Percentiles rank a stretch among this genome's conserved stretches.
phyloP scores from a whole-genome alignment of 2,113 vertebrate species.

The Circaetus cinerascens region DNA sequence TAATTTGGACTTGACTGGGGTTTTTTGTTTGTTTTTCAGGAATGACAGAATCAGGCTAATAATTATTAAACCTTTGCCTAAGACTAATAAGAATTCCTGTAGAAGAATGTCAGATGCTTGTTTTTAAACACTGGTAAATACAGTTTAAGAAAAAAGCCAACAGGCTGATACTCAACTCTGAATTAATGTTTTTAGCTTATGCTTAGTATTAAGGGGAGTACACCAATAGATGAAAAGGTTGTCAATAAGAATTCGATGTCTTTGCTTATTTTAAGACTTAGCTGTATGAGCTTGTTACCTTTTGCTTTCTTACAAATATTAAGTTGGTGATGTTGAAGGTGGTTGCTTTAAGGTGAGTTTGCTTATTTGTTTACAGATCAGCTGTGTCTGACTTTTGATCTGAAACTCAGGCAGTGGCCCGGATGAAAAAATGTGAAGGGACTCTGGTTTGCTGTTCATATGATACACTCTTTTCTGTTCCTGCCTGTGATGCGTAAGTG shows the following conservation, averaged over 20 bases:
- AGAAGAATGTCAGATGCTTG: not conserved
- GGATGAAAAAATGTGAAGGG: not conserved
- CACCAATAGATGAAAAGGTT: not conserved
- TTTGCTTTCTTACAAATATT: not conserved
- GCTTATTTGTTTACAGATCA: not conserved
- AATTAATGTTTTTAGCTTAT: not conserved
- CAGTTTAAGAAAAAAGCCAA: not conserved
- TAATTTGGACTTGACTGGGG: not conserved
- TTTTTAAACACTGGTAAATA: not conserved
- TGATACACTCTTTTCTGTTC: not conserved
- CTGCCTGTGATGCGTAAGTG: not conserved
- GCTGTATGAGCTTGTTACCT: not conserved
- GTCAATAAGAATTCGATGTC: not conserved
- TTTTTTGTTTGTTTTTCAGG: not conserved
- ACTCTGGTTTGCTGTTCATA: accelerated
- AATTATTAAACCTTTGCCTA: not conserved
- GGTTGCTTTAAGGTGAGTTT: not conserved
- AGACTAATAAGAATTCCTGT: not conserved
- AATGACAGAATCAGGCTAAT: not conserved
- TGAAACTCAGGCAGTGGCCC: not conserved
- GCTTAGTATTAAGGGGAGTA: not conserved
- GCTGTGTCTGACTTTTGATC: not conserved
- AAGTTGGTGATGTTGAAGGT: not conserved
- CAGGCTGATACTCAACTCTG: not conserved
- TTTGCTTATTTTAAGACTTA: not conserved